Evolutionary conservation across 2,888 invertebrate species (phyloP).

Genomic region (Synanthedon myopaeformis): DNA sequence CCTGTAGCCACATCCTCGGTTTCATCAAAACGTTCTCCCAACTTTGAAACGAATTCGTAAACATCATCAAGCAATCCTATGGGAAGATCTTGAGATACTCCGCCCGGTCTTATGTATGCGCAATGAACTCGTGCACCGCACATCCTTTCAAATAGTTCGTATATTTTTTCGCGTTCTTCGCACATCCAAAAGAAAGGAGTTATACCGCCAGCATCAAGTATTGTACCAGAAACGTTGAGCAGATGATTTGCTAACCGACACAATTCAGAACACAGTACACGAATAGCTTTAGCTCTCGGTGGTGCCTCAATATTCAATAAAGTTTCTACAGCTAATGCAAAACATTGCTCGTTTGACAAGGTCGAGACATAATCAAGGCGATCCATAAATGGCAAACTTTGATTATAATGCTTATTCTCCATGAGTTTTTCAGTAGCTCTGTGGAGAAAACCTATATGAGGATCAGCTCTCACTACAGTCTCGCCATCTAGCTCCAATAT

Average conservation of each 20-base stretch:
- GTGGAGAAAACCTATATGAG: constrained; percentile 89
- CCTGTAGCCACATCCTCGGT: constrained; percentile 82
- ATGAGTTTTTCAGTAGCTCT: constrained; percentile 92
- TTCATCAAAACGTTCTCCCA: constrained; percentile 84
- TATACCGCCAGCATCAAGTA: constrained; percentile 86
- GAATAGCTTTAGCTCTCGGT: constrained; percentile 82
- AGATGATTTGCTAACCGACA: constrained; percentile 85
- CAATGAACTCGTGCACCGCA: constrained; percentile 88
- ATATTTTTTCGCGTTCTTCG: constrained; percentile 88
- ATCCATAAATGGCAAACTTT: constrained; percentile 88
- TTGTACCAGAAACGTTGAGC: constrained; percentile 78
- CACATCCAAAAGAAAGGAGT: constrained; percentile 94
- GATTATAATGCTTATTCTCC: constrained; percentile 88
- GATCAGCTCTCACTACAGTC: constrained; percentile 81
- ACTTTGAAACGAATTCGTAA: constrained; percentile 74
- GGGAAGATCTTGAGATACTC: constrained; percentile 73
- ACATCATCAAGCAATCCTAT: constrained; percentile 84
- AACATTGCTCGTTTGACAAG: constrained; percentile 85
- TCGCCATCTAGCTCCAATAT: constrained; percentile 87
- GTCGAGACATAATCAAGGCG: constrained; percentile 89
- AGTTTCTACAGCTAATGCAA: constrained; percentile 84
- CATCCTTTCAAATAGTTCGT: constrained; percentile 86
- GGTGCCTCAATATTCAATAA: constrained; percentile 83
- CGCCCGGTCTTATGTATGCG: constrained; percentile 85
- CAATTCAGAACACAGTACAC: constrained; percentile 81